Evolutionary conservation across 2,888 invertebrate species (phyloP), one percentile per base, ranked within the genome.

Genomic region (Cerastis leucographa): DNA sequence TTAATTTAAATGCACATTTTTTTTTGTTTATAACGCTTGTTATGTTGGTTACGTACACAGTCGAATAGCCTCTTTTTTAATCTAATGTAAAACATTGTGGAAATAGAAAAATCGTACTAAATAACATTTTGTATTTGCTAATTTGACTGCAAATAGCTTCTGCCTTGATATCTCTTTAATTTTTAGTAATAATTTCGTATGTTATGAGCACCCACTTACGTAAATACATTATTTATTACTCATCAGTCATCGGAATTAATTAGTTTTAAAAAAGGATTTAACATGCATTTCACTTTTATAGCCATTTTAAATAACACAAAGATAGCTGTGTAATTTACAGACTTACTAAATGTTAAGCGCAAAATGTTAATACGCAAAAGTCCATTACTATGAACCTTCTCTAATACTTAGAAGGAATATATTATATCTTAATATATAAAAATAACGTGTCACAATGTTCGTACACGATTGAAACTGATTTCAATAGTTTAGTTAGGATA

Each of bases 211-310:
- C 22, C 22, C 17, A 35, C 65, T 70, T 76, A 70, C 51, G 46
- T 67, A 70, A 76, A 42, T 44, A 46, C 1, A 54, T 59, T 65
- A 59, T 42, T 42, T 54, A 74, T 68, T 14, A 1, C 9, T n/a
- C 66, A 62, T 62, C 44, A 5, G 22, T 65, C 49, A 66, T 19
- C 12, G 9, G 9, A 54, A 75, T 67, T 56, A 49, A 64, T 75
- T 68, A 11, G 22, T 56, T 62, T 67, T 75, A 49, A 61, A 65
- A 69, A 14, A 61, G 46, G 25, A 66, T 40, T 66, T 25, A 40
- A 29, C 2, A 42, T n/a, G 9, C 22, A 42, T 67, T 80, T 77
- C 42, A 62, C 54, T 77, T 71, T 77, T 76, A 56, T 67, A 8
- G 29, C 59, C n/a, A n/a, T 14, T 3, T 51, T 73, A 35, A n/a